Percentiles rank a stretch among this genome's conserved stretches.
phyloP scores from a whole-genome alignment of 2,888 invertebrate species.

The Hyalella azteca region DNA sequence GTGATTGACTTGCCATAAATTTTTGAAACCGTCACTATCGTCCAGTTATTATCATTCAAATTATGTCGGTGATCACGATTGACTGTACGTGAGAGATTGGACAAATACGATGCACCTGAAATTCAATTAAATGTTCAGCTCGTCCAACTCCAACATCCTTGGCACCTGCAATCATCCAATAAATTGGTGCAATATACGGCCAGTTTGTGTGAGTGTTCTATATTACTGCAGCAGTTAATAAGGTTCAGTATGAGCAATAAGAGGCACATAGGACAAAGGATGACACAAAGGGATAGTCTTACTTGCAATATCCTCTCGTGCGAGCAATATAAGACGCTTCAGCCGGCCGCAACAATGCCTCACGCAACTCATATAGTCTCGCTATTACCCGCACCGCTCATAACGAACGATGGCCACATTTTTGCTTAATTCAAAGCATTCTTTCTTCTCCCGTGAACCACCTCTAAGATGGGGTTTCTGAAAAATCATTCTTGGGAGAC shows the following conservation, averaged over 20 bases:
- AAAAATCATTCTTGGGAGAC: neutral
- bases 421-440: conserved; percentile 30
- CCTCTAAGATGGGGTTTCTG: neutral
- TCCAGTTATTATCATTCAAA: too few species aligned
- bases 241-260: conserved; percentile 29
- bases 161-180: neutral
- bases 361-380: conserved; percentile 33
- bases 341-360: conserved; percentile 23
- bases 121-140: too few species aligned
- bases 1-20: too few species aligned
- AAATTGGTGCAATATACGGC: neutral
- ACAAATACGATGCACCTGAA: too few species aligned
- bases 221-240: conserved; percentile 34
- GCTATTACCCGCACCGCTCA: conserved; percentile 28
- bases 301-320: conserved; percentile 13
- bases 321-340: conserved; percentile 32
- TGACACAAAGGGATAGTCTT: conserved; percentile 28
- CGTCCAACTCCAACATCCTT: too few species aligned
- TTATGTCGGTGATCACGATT: too few species aligned
- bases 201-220: conserved; percentile 20
- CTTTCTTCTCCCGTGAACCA: conserved; percentile 17
- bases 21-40: too few species aligned
- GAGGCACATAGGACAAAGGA: conserved; percentile 26
- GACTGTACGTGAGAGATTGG: too few species aligned
- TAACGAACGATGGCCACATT: conserved; percentile 22